Base-by-base conservation (phyloP, 2,113 vertebrate species). In the Carassius auratus region DNA sequence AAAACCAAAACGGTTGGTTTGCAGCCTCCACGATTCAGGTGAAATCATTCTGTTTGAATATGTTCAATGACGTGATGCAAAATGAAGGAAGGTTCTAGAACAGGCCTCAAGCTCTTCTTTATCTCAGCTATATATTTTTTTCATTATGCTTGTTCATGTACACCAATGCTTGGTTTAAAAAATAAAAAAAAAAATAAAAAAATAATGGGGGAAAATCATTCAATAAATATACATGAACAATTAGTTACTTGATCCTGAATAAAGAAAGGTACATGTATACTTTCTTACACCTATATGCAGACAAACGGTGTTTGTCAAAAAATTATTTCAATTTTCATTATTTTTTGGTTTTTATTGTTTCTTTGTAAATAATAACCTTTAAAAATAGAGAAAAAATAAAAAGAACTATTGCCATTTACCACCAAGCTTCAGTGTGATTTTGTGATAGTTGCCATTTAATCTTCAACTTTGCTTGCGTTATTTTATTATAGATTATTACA, bases 301-400 rank as follows among this genome's bases (percentile, higher is more conserved):
- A 94, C 94, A 95, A 95, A 95, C 93, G 90, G 92, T 93, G 94
- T 95, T 95, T 95, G 94, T 95, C 94, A 95, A 94, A 93, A 85
- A 91, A 89, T 89, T 86, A 74, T 91, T 94, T 93, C 88, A 84
- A 90, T 93, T 94, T 92, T 90, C 81, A 84, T 90, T 92, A 48
- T 93, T 84, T 90, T 86, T 92, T 93, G 4, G 14, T 55, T 55
- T 55, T 55, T 55, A 91, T 86, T 90, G 90, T 94, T 95, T 93
- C 90, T 94, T 95, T 95, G 94, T 95, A 95, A 95, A 95, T 95
- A 95, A 94, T 94, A 93, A 95, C 93, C 95, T 95, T 95, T 94
- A 95, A 94, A 94, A 94, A 93, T 94, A 95, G 91, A 94, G 78
- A 88, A 88, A 89, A n/a, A n/a, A n/a, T 17, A 94, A 95, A 95